phyloP scores from a whole-genome alignment of 1,140 invertebrate species.

The Chymomyza costata region DNA sequence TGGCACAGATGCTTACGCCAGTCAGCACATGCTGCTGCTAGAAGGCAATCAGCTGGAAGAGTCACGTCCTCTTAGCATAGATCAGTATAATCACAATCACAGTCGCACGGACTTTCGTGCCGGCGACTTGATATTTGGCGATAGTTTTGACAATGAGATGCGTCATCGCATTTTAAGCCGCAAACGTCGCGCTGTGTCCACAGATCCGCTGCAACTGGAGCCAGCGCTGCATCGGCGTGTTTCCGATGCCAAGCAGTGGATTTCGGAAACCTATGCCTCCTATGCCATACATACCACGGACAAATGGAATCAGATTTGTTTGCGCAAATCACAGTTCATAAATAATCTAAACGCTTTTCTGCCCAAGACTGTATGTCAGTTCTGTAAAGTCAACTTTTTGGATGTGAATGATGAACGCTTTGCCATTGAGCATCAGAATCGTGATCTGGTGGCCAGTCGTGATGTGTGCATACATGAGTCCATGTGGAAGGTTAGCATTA shows the following conservation, averaged over 20 bases:
- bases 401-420: constrained; percentile 88
- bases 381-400: constrained; percentile 84
- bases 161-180: constrained; percentile 76
- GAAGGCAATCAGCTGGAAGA: constrained; percentile 50
- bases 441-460: constrained; percentile 86
- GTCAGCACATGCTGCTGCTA: constrained; percentile 19
- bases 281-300: constrained; percentile 88
- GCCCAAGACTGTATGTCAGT: constrained; percentile 82
- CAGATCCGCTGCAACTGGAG: constrained; percentile 74
- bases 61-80: too few species aligned
- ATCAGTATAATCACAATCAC: constrained; percentile 30
- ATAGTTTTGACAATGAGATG: constrained; percentile 74
- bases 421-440: constrained; percentile 84
- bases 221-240: constrained; percentile 48
- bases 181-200: constrained; percentile 76
- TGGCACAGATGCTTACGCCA: too few species aligned
- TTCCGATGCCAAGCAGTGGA: constrained; percentile 86
- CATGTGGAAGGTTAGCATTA: constrained; percentile 86
- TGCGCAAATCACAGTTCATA: constrained; percentile 86
- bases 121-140: constrained; percentile 70
- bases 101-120: constrained; percentile 61
- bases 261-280: constrained; percentile 88
- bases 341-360: constrained; percentile 86
- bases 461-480: constrained; percentile 88
- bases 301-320: constrained; percentile 85